A percentile compares a stretch with the other conserved stretches of the same genome.
Evolutionary conservation across 2,113 vertebrate genomes (phyloP).

Genomic region (Clarias macrocephalus): DNA sequence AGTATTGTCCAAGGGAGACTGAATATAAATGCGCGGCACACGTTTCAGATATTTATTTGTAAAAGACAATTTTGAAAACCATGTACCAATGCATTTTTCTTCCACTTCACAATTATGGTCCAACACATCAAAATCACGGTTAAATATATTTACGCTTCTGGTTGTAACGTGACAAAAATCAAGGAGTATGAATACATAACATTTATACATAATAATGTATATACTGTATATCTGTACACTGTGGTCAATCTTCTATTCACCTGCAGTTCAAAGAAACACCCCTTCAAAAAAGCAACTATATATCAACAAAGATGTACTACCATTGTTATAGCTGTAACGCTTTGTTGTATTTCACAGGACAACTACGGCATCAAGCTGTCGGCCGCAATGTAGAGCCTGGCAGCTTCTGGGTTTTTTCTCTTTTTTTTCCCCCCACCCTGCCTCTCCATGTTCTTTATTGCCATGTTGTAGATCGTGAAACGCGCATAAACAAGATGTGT

Average conservation of each 20-base stretch:
- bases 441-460: conserved; percentile 39
- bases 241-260: neutral
- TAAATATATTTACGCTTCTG: too few species aligned
- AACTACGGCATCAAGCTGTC: conserved; percentile 71
- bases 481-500: conserved; percentile 31
- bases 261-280: neutral
- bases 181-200: too few species aligned
- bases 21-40: too few species aligned
- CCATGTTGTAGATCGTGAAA: conserved; percentile 20
- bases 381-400: conserved; percentile 65
- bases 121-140: too few species aligned
- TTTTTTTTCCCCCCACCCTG: conserved; percentile 19
- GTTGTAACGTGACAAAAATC: too few species aligned
- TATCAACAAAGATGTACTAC: conserved; percentile 53
- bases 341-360: conserved; percentile 71
- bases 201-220: too few species aligned
- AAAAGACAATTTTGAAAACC: too few species aligned
- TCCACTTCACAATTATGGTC: too few species aligned
- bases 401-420: conserved; percentile 54
- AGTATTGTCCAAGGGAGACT: too few species aligned
- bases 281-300: neutral
- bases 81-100: too few species aligned
- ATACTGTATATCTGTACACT: neutral
- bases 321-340: conserved; percentile 70
- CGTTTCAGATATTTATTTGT: too few species aligned